Conservation (phyloP, 2,113 vertebrate genomes). For the Podarcis muralis region DNA sequence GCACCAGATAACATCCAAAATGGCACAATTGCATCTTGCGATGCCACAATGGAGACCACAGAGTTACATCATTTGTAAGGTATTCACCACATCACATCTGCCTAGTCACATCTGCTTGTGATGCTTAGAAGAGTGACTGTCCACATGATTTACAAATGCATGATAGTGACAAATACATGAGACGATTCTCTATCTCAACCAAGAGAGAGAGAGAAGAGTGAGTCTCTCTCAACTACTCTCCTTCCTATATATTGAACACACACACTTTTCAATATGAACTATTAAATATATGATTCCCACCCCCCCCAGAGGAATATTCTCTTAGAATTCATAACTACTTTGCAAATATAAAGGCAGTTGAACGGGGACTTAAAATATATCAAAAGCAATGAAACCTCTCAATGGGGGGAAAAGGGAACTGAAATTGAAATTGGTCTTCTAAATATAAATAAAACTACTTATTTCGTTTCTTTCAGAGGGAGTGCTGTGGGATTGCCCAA, state of each 20-base stretch:
- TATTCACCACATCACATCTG: background rate
- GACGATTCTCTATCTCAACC: too few relatives aligned
- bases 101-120: background rate
- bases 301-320: background rate
- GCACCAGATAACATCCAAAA: too few relatives aligned
- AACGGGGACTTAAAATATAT: conserved; percentile 39
- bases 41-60: background rate
- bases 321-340: conserved; percentile 23
- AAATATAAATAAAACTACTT: conserved; percentile 5
- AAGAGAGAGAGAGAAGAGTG: background rate
- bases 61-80: background rate
- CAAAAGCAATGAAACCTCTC: conserved; percentile 27
- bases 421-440: conserved; percentile 37
- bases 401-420: background rate
- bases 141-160: too few relatives aligned
- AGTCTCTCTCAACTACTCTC: background rate
- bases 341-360: conserved; percentile 46
- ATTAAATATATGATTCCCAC: conserved; percentile 16
- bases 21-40: too few relatives aligned
- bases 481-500: background rate
- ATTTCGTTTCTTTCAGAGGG: background rate
- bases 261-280: conserved; percentile 33
- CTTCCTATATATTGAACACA: background rate
- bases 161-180: too few relatives aligned
- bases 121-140: too few relatives aligned